Evolutionary conservation across 2,797 vertebrate species (phyloP), one percentile per base, ranked within the genome.

Genomic region (Manis crassicaudata): DNA sequence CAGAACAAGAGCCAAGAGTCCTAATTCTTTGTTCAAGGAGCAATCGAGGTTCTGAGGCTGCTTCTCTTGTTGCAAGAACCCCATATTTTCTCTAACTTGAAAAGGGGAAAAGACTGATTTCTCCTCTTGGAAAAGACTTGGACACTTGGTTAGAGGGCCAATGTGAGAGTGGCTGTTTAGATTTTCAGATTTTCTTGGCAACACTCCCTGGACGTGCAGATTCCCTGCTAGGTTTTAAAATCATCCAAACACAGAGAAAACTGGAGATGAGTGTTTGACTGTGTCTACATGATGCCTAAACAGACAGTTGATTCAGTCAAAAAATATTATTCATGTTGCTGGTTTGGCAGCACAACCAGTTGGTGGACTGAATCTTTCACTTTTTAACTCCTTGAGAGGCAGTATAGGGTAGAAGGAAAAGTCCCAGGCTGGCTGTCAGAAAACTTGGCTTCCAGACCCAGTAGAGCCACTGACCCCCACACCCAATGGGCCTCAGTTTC

Each of bases 291-390:
- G 56, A 97, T 94, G 89, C 96, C 83, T 95, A 94, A 96, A 96
- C 84, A 89, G 93, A 94, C 90, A 95, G 90, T 83, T 90, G 73
- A 97, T 97, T 97, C 93, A 92, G 77, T 95, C 23, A 96, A 97
- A 93, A 97, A 97, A 88, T 92, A 94, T 75, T 93, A 96, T 93
- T 97, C 96, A 93, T 94, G 58, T 95, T 95, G 73, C 79, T 97
- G 88, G 72, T 90, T 96, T 96, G 93, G 76, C 90, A 97, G 87
- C 46, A 75, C 14, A 73, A 84, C 25, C 40, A 83, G 9, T 60
- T 94, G 72, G 76, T 96, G 73, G 76, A 94, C 43, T 77, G 62
- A 96, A 87, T 93, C 17, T 67, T 93, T 95, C 16, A 81, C 52
- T 88, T 94, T 89, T 91, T 96, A 97, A 97, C 83, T 92, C 95